Percentiles rank a stretch among this genome's conserved stretches.
Evolutionary conservation across 2,888 invertebrate species (phyloP).

Genomic region (Nasonovia ribisnigri): DNA sequence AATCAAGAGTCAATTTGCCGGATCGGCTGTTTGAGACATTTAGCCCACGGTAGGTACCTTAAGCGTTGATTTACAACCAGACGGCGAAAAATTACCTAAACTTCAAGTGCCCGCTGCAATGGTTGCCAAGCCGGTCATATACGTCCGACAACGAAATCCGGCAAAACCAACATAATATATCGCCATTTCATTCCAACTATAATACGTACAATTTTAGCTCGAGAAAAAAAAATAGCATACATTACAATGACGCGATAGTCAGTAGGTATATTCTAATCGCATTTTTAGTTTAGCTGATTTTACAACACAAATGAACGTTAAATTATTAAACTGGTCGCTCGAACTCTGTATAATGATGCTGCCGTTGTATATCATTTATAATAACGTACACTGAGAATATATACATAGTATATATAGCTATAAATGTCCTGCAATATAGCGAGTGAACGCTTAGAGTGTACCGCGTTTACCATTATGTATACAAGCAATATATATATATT

Average conservation of each 20-base stretch:
- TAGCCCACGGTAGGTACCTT: not conserved
- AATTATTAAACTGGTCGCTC: not conserved
- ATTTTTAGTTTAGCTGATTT: not conserved
- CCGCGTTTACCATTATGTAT: not conserved
- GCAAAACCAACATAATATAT: not conserved
- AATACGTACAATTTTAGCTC: not conserved
- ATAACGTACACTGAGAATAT: not conserved
- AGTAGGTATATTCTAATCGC: not conserved
- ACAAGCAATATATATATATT: not conserved
- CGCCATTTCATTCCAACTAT: not conserved
- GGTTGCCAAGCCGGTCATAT: not conserved
- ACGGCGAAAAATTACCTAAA: not conserved
- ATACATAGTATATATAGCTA: not conserved
- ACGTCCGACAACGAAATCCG: not conserved
- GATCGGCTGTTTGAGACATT: constrained; percentile 43
- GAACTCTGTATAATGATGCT: not conserved
- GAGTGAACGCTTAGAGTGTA: constrained; percentile 5
- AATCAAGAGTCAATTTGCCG: constrained; percentile 51
- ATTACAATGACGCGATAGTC: not conserved
- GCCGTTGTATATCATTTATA: not conserved
- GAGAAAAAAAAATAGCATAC: not conserved
- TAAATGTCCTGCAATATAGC: not conserved
- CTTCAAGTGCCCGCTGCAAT: not conserved
- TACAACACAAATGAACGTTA: not conserved
- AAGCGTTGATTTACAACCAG: constrained; percentile 17